Evolutionary conservation across 2,797 vertebrate species (phyloP).

Genomic region (Sebastes iracundus): DNA sequence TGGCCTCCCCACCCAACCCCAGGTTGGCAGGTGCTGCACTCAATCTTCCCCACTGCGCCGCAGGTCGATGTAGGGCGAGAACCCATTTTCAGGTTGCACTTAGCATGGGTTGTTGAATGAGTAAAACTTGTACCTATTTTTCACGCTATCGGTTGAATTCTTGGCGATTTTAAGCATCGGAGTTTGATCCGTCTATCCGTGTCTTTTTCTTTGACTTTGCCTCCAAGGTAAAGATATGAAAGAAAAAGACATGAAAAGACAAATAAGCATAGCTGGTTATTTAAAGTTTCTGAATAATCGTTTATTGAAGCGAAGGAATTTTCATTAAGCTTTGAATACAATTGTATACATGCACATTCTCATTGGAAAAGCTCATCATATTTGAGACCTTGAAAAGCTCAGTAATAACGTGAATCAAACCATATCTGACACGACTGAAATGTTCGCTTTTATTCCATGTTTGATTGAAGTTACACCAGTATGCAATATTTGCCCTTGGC

Average conservation of each 20-base stretch:
- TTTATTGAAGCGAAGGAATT: background rate
- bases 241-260: background rate
- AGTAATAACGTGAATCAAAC: slow-evolving; percentile 14
- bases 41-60: slow-evolving; percentile 38
- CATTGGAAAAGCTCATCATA: slow-evolving; percentile 11
- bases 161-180: slow-evolving; percentile 1
- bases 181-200: background rate
- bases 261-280: background rate
- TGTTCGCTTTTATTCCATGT: slow-evolving; percentile 27
- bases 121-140: slow-evolving; percentile 6
- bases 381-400: slow-evolving; percentile 57
- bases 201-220: background rate
- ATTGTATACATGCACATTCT: slow-evolving; percentile 3
- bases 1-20: slow-evolving; percentile 52
- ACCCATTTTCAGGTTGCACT: slow-evolving; percentile 61
- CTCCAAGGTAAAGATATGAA: background rate
- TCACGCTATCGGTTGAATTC: slow-evolving; percentile 2
- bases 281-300: background rate
- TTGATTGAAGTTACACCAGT: slow-evolving; percentile 42
- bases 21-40: slow-evolving; percentile 65
- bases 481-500: slow-evolving; percentile 32
- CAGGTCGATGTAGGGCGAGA: slow-evolving; percentile 54
- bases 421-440: slow-evolving; percentile 34
- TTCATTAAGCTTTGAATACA: slow-evolving; percentile 28
- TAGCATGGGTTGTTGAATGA: slow-evolving; percentile 34